Evolutionary conservation across 2,888 invertebrate genomes (phyloP).

Genomic region (Caenorhabditis sp.): DNA sequence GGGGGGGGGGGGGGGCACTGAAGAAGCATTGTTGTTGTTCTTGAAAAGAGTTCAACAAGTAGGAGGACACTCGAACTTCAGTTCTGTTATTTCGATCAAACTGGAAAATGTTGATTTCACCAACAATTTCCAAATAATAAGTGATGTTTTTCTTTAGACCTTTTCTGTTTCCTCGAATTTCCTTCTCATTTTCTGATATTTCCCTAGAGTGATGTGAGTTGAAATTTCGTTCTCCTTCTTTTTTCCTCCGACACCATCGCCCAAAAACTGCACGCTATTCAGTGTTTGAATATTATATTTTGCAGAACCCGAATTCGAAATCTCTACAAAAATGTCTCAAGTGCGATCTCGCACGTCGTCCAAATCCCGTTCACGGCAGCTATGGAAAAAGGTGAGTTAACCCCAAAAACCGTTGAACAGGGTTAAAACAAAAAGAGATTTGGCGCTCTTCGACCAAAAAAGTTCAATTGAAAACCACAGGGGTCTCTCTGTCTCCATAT

Average conservation of each 20-base stretch:
- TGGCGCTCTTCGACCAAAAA: conserved; percentile 44
- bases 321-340: conserved; percentile 28
- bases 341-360: conserved; percentile 38
- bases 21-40: conserved; percentile 41
- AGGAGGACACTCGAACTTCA: conserved; percentile 11
- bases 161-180: background rate
- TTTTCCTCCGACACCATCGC: background rate
- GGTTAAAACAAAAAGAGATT: conserved; percentile 36
- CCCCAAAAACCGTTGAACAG: background rate
- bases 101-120: conserved; percentile 26
- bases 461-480: conserved; percentile 55
- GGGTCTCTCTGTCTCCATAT: background rate
- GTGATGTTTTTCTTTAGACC: background rate
- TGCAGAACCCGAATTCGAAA: background rate
- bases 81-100: conserved; percentile 3
- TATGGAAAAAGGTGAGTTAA: conserved; percentile 61
- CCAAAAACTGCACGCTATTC: conserved; percentile 1
- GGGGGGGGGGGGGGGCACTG: background rate
- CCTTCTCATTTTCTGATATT: background rate
- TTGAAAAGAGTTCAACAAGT: conserved; percentile 30
- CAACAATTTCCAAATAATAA: conserved; percentile 15
- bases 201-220: conserved; percentile 27
- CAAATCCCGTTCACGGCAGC: conserved; percentile 51
- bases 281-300: background rate
- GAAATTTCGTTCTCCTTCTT: background rate